phyloP scores from a whole-genome alignment of 1,140 invertebrate species.

The Coptotermes formosanus region DNA sequence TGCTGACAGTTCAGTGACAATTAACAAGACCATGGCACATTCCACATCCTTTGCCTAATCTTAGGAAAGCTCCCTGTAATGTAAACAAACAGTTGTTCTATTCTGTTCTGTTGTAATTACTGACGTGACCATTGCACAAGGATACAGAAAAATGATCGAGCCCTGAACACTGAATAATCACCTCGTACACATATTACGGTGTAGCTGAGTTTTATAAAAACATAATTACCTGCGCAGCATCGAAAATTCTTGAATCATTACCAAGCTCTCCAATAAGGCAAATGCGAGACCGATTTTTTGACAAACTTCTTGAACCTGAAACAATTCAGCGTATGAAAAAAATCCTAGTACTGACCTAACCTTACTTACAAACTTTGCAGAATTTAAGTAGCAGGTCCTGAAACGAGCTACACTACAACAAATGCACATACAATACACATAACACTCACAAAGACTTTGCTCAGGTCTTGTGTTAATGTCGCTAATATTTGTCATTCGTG shows the following conservation, averaged over 20 bases:
- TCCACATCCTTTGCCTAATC: no score
- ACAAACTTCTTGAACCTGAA: neutral
- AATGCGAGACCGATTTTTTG: constrained; percentile 46
- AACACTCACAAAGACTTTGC: neutral
- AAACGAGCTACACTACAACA: neutral
- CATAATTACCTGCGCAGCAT: constrained; percentile 47
- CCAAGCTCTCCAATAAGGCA: constrained; percentile 59
- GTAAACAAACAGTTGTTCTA: no score
- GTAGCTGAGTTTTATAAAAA: neutral
- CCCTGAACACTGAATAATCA: no score
- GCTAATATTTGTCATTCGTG: neutral
- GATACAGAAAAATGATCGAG: no score
- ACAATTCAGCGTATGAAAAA: neutral
- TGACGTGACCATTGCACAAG: no score
- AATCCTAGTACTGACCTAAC: neutral
- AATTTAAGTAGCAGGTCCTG: neutral
- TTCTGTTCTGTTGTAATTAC: no score
- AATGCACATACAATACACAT: neutral
- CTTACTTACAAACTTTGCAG: neutral
- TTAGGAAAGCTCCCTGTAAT: no score
- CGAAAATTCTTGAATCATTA: constrained; percentile 53
- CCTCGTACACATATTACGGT: no score
- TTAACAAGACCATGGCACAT: no score
- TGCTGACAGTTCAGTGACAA: no score
- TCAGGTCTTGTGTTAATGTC: neutral